Percentiles rank a stretch among this genome's conserved stretches.
Conservation (phyloP, 92 coral and sea anemone genomes). For the Epizoanthus fatuus region DNA sequence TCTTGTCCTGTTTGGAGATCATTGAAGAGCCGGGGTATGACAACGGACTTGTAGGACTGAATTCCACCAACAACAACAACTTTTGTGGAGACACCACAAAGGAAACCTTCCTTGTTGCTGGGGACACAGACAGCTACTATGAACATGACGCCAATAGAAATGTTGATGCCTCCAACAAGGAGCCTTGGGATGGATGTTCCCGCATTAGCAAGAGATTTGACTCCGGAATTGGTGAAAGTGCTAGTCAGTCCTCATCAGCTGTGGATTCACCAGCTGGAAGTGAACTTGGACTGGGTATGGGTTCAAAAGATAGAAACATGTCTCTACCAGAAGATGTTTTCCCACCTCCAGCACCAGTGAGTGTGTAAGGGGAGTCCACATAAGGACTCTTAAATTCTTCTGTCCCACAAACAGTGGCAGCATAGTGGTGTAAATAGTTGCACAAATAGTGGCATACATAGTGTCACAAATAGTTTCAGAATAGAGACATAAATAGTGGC, state of each 20-base stretch:
- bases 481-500: too few relatives aligned
- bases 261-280: conserved; percentile 33
- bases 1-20: conserved; percentile 88
- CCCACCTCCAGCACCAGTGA: conserved; percentile 14
- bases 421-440: too few relatives aligned
- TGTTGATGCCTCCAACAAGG: not conserved
- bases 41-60: not conserved
- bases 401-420: too few relatives aligned
- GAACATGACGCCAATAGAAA: conserved; percentile 10
- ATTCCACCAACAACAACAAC: conserved; percentile 6
- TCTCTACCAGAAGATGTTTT: conserved; percentile 40
- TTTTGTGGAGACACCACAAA: conserved; percentile 28
- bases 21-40: conserved; percentile 79
- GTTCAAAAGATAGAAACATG: not conserved
- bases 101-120: conserved; percentile 20
- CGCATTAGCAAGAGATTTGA: conserved; percentile 20
- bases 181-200: conserved; percentile 11
- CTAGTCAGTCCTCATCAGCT: conserved; percentile 22
- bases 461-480: too few relatives aligned
- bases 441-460: too few relatives aligned
- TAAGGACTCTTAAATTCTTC: too few relatives aligned
- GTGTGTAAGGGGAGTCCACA: not conserved
- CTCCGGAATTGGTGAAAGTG: conserved; percentile 31
- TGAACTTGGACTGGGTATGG: conserved; percentile 21
- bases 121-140: not conserved